Conservation (phyloP, 2,888 invertebrate genomes). For the Halocaridina rubra region DNA sequence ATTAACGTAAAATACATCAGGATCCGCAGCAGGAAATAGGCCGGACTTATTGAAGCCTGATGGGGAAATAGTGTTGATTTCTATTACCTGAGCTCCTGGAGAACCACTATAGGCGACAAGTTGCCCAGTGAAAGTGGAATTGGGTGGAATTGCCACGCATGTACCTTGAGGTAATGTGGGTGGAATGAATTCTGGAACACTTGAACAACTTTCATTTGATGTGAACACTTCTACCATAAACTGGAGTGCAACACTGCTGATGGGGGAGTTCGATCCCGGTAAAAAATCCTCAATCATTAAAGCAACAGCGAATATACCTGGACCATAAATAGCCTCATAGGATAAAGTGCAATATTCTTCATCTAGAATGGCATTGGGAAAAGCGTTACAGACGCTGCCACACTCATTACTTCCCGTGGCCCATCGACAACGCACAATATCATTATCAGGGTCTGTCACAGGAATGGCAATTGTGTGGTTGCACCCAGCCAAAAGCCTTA, state of each 20-base stretch:
- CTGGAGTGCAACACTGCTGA: not conserved
- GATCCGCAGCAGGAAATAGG: not conserved
- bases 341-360: not conserved
- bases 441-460: not conserved
- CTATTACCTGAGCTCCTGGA: not conserved
- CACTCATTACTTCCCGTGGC: not conserved
- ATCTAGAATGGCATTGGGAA: not conserved
- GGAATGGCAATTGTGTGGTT: not conserved
- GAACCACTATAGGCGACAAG: not conserved
- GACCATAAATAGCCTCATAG: not conserved
- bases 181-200: not conserved
- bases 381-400: not conserved
- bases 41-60: not conserved
- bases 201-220: not conserved
- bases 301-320: not conserved
- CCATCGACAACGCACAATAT: not conserved
- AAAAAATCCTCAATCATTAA: not conserved
- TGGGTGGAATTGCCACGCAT: not conserved
- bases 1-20: not conserved
- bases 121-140: not conserved
- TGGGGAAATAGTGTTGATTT: not conserved
- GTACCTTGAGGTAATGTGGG: not conserved
- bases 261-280: not conserved
- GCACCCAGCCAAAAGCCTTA: not conserved
- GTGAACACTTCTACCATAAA: not conserved